Percentiles rank a stretch among this genome's conserved stretches.
phyloP scores from a whole-genome alignment of 1,140 invertebrate species.

The Amphibalanus amphitrite region DNA sequence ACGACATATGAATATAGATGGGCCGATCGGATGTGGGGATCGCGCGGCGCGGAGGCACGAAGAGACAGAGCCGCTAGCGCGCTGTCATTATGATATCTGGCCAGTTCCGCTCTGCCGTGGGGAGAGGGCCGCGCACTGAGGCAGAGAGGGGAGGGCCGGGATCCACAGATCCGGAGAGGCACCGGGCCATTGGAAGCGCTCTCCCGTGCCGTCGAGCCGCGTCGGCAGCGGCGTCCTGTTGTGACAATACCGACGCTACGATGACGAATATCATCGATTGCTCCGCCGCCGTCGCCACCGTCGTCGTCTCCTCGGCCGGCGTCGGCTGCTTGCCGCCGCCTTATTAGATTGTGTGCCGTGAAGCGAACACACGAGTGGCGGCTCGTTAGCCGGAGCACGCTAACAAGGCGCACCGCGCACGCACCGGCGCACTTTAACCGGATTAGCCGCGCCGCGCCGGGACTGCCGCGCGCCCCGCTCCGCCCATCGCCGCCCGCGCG shows the following conservation, averaged over 20 bases:
- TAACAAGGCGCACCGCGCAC: not conserved
- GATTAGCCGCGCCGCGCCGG: not conserved
- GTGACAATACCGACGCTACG: not conserved
- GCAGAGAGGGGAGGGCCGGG: not conserved
- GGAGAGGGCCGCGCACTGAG: not conserved
- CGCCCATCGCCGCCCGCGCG: too few relatives aligned
- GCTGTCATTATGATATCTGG: not conserved
- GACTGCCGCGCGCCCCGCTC: not conserved
- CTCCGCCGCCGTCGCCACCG: too few relatives aligned
- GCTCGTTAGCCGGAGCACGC: not conserved
- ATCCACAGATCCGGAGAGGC: too few relatives aligned
- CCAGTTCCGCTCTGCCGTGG: not conserved
- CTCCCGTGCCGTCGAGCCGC: too few relatives aligned
- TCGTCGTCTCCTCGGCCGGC: too few relatives aligned
- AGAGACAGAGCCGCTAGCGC: not conserved
- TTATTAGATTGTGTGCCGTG: not conserved
- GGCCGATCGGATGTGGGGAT: not conserved
- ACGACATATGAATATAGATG: conserved; percentile 1
- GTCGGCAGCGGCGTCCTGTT: not conserved
- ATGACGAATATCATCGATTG: not conserved
- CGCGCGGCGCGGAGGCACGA: too few relatives aligned
- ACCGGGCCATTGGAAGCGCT: not conserved
- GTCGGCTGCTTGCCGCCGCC: too few relatives aligned
- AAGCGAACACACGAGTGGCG: not conserved
- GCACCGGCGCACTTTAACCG: not conserved